Conservation (phyloP, 1,140 invertebrate genomes). For the Lepeophtheirus salmonis region DNA sequence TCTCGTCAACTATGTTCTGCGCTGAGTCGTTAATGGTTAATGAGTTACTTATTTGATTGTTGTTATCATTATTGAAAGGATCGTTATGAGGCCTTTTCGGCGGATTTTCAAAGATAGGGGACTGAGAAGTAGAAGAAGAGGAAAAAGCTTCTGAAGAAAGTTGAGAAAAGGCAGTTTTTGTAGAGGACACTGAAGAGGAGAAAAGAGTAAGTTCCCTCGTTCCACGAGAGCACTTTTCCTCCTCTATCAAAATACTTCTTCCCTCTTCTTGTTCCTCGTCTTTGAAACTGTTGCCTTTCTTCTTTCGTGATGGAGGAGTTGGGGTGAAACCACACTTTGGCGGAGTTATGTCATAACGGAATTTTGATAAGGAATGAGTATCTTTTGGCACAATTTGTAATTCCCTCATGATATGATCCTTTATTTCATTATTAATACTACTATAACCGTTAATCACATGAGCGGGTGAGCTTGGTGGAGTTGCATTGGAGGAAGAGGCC, state of each 20-base stretch:
- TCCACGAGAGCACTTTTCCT: neutral
- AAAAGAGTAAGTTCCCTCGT: neutral
- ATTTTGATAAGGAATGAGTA: no score
- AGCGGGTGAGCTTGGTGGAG: no score
- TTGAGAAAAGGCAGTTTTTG: neutral
- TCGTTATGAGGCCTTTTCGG: neutral
- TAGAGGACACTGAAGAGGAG: neutral
- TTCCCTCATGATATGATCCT: no score
- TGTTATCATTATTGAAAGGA: neutral
- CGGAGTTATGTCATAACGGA: no score
- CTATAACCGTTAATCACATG: no score
- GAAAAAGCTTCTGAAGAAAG: neutral
- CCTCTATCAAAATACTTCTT: no score
- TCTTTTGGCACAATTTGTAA: no score
- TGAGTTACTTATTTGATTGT: neutral
- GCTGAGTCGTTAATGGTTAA: no score
- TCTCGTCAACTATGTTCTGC: neutral
- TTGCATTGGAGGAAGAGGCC: no score
- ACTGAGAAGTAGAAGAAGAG: neutral
- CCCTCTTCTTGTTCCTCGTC: neutral
- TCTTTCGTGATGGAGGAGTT: neutral
- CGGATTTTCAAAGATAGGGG: neutral
- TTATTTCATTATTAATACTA: no score
- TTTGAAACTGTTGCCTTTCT: neutral
- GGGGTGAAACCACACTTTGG: no score